Evolutionary conservation across 2,113 vertebrate genomes (phyloP).

Genomic region (Clinocottus analis): DNA sequence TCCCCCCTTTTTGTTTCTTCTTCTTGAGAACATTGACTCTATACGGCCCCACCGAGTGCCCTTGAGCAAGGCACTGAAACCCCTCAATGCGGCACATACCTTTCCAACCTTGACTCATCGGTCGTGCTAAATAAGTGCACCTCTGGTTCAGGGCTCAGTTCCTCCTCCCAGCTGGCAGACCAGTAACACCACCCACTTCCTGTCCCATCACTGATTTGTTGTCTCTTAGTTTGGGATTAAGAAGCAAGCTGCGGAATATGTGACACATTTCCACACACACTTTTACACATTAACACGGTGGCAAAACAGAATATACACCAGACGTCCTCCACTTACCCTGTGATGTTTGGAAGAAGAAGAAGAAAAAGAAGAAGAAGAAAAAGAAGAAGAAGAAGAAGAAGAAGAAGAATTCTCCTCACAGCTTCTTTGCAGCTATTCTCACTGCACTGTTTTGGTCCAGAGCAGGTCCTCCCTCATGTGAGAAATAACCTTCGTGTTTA

Average conservation of each 20-base stretch:
- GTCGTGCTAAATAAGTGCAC: not conserved
- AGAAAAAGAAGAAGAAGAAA: not conserved
- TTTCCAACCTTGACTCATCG: slow-evolving; percentile 2
- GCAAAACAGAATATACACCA: not conserved
- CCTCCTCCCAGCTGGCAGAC: not conserved
- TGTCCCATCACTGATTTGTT: slow-evolving; percentile 10
- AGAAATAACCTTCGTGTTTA: slow-evolving; percentile 46
- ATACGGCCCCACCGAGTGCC: slow-evolving; percentile 26
- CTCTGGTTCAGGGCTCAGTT: not conserved
- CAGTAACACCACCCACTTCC: not conserved
- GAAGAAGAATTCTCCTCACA: slow-evolving; percentile 36
- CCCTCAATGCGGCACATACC: not conserved
- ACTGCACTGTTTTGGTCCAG: slow-evolving; percentile 39
- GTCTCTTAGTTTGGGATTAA: slow-evolving; percentile 8
- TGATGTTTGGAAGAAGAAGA: slow-evolving; percentile 42
- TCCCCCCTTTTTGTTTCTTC: not conserved
- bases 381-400: slow-evolving; percentile 24
- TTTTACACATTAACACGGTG: slow-evolving; percentile 23
- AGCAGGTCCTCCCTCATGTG: slow-evolving; percentile 58
- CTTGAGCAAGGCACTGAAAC: slow-evolving; percentile 42
- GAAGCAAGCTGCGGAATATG: not conserved
- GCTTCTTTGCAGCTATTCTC: slow-evolving; percentile 19
- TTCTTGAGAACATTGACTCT: not conserved
- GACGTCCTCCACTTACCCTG: slow-evolving; percentile 61
- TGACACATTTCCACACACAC: slow-evolving; percentile 10